These are phyloP conservation scores for Kryptopterus vitreolus DNA, from an alignment of 2,797 vertebrate genomes.

Conservation along the genomic window DNA sequence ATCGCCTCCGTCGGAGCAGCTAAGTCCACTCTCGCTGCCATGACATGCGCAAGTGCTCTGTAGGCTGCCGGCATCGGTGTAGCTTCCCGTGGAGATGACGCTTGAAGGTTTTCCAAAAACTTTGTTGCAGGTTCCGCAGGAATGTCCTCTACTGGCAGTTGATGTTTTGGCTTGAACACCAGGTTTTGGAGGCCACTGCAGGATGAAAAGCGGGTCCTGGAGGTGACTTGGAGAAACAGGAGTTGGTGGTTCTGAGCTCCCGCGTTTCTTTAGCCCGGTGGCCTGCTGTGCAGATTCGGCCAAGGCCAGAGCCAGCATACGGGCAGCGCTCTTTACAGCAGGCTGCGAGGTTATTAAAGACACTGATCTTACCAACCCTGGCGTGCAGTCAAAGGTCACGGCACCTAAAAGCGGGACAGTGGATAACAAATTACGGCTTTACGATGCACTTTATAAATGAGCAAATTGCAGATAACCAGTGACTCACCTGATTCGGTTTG, in stretches of 20 bases:
- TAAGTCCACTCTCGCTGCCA: conserved; percentile 55
- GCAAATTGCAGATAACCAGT: conserved; percentile 53
- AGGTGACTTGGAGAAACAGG: conserved; percentile 62
- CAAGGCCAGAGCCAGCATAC: conserved; percentile 91
- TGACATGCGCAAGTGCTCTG: conserved; percentile 52
- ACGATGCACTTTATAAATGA: conserved; percentile 57
- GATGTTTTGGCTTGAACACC: conserved; percentile 62
- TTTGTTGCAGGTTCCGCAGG: conserved; percentile 22
- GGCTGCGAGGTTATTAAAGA: conserved; percentile 95
- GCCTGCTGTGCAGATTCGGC: conserved; percentile 94
- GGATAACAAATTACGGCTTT: background rate
- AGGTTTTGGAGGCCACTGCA: conserved; percentile 64
- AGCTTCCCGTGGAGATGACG: conserved; percentile 46
- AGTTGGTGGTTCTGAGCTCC: conserved; percentile 70
- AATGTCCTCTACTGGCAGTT: conserved; percentile 30
- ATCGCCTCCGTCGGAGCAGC: conserved; percentile 53
- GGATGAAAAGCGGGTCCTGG: conserved; percentile 59
- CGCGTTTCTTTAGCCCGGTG: conserved; percentile 79
- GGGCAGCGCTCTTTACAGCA: conserved; percentile 90
- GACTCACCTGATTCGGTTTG: conserved; percentile 48
- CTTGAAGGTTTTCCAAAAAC: conserved; percentile 42
- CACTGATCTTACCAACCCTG: conserved; percentile 90
- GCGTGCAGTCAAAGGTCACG: conserved; percentile 71
- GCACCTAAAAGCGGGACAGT: conserved; percentile 70
- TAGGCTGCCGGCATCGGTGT: conserved; percentile 45